phyloP scores from a whole-genome alignment of 2,888 invertebrate species.

The Diaprepes abbreviatus region DNA sequence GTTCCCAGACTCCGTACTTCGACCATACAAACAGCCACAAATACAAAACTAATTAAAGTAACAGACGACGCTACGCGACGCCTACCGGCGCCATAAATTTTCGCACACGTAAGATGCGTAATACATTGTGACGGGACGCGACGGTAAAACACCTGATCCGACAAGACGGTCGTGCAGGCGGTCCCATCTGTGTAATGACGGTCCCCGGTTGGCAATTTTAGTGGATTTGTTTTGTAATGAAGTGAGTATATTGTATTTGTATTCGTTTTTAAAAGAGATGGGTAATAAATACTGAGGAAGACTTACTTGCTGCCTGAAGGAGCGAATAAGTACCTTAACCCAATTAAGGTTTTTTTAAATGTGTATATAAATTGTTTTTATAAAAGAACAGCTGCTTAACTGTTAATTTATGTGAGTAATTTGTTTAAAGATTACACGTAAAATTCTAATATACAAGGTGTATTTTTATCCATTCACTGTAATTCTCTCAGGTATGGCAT shows the following conservation, averaged over 20 bases:
- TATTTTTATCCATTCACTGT: too few species aligned
- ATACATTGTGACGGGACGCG: conserved; percentile 24
- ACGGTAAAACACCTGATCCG: conserved; percentile 44
- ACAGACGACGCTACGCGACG: conserved; percentile 29
- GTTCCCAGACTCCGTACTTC: conserved; percentile 28
- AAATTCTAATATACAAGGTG: too few species aligned
- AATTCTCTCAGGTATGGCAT: too few species aligned
- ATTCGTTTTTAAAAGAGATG: conserved; percentile 3
- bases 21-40: conserved; percentile 14
- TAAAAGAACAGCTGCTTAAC: too few species aligned
- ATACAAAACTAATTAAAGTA: conserved; percentile 23
- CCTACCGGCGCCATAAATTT: conserved; percentile 34
- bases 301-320: background rate
- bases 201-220: conserved; percentile 39
- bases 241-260: conserved; percentile 28
- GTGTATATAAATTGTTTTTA: too few species aligned
- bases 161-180: conserved; percentile 22
- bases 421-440: too few species aligned
- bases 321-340: too few species aligned
- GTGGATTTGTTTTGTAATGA: conserved; percentile 46
- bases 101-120: conserved; percentile 31
- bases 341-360: too few species aligned
- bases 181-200: conserved; percentile 46
- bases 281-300: background rate
- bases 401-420: too few species aligned